Conservation (phyloP, 1,140 invertebrate genomes). For the Ceratina australensis region DNA sequence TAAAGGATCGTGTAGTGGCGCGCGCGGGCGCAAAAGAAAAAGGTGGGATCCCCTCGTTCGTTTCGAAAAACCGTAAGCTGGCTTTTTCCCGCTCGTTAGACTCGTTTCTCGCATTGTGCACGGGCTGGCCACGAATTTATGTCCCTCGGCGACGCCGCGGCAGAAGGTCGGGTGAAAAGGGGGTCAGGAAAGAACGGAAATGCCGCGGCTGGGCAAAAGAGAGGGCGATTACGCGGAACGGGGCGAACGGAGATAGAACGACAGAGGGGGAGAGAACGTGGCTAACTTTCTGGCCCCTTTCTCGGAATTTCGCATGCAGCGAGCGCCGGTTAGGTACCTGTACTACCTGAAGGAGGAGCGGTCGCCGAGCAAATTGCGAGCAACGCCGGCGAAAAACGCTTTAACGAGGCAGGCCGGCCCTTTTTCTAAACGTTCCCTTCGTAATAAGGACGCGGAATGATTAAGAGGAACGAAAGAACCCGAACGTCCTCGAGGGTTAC, state of each 20-base stretch:
- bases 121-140: conserved; percentile 64
- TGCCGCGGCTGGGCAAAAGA: background rate
- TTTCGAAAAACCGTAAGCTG: conserved; percentile 58
- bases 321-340: conserved; percentile 40
- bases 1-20: conserved; percentile 20
- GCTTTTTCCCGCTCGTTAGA: conserved; percentile 58
- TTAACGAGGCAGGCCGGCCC: conserved; percentile 62
- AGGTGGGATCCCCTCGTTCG: conserved; percentile 16
- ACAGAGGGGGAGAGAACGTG: conserved; percentile 16
- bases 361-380: conserved; percentile 67
- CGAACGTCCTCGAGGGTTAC: background rate
- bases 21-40: background rate
- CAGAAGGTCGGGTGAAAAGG: conserved; percentile 37
- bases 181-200: conserved; percentile 36
- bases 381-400: conserved; percentile 62
- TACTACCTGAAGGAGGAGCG: conserved; percentile 38
- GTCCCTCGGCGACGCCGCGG: conserved; percentile 33
- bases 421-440: conserved; percentile 40
- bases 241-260: conserved; percentile 28
- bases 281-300: conserved; percentile 65
- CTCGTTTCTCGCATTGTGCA: conserved; percentile 53
- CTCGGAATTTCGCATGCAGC: conserved; percentile 63
- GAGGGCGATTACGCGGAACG: conserved; percentile 33
- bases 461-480: background rate
- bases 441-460: conserved; percentile 42